Conservation (phyloP, 2,113 vertebrate genomes). For the Salvator merianae region DNA sequence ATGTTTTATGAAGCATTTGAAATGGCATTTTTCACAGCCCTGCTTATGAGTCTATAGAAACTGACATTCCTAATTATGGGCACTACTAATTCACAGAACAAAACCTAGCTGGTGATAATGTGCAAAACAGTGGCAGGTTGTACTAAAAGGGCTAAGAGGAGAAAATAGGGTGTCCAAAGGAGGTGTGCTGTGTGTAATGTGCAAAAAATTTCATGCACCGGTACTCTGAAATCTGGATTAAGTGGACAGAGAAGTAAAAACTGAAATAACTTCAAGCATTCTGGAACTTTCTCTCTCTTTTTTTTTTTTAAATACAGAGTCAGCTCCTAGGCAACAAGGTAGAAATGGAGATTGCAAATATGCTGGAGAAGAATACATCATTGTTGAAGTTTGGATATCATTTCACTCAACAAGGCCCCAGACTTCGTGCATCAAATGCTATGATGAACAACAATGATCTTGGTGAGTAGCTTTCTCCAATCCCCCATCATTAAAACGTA, state of each 20-base stretch:
- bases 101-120: neutral
- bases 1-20: too few species aligned
- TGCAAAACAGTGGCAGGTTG: too few species aligned
- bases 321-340: conserved; percentile 97
- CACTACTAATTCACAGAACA: too few species aligned
- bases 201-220: too few species aligned
- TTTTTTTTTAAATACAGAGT: conserved; percentile 77
- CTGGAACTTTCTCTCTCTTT: conserved; percentile 8
- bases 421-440: conserved; percentile 92
- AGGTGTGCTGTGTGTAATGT: neutral
- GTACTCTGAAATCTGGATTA: neutral
- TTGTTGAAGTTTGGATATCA: conserved; percentile 96
- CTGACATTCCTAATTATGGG: too few species aligned
- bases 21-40: too few species aligned
- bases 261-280: neutral
- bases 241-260: neutral
- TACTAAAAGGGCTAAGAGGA: too few species aligned
- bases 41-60: too few species aligned
- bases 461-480: conserved; percentile 76
- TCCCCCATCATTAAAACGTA: neutral
- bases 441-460: conserved; percentile 99
- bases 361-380: conserved; percentile 93
- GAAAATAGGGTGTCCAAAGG: neutral
- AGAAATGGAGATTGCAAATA: conserved; percentile 97
- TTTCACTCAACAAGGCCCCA: conserved; percentile 96